Evolutionary conservation across 1,140 invertebrate species (phyloP).

Genomic region (Musca domestica): DNA sequence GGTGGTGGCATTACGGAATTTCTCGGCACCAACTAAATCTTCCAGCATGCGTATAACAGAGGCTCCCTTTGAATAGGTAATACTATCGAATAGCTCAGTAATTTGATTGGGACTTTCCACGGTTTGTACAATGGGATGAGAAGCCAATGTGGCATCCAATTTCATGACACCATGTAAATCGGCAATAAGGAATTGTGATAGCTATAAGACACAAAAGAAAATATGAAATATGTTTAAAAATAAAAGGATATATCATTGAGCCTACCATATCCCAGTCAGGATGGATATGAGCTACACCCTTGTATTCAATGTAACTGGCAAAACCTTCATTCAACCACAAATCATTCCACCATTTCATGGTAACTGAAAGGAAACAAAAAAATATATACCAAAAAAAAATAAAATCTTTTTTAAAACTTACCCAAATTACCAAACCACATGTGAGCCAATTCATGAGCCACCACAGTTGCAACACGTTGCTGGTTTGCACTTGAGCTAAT

Average conservation of each 20-base stretch:
- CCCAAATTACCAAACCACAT: slow-evolving; percentile 89
- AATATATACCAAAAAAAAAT: slow-evolving; percentile 12
- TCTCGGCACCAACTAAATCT: slow-evolving; percentile 72
- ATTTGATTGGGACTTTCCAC: slow-evolving; percentile 87
- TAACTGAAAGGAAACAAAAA: slow-evolving; percentile 62
- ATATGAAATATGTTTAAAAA: neutral
- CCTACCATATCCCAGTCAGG: slow-evolving; percentile 81
- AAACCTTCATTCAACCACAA: slow-evolving; percentile 93
- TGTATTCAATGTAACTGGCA: slow-evolving; percentile 81
- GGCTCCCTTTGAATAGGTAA: slow-evolving; percentile 91
- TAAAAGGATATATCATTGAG: neutral
- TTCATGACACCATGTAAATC: slow-evolving; percentile 72
- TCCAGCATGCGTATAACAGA: slow-evolving; percentile 89
- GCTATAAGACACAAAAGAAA: slow-evolving; percentile 46
- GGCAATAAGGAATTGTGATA: slow-evolving; percentile 72
- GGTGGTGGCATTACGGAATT: slow-evolving; percentile 71
- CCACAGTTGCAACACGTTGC: slow-evolving; percentile 74
- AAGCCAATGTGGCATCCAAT: slow-evolving; percentile 77
- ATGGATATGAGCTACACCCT: slow-evolving; percentile 69
- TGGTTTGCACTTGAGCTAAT: slow-evolving; percentile 72
- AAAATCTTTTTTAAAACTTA: slow-evolving; percentile 44
- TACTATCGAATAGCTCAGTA: slow-evolving; percentile 86
- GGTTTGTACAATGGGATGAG: slow-evolving; percentile 82
- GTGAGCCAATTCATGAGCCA: slow-evolving; percentile 90
- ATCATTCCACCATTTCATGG: slow-evolving; percentile 91